Conservation (phyloP, 2,888 invertebrate genomes). For the Sphaerophoria rueppellii region DNA sequence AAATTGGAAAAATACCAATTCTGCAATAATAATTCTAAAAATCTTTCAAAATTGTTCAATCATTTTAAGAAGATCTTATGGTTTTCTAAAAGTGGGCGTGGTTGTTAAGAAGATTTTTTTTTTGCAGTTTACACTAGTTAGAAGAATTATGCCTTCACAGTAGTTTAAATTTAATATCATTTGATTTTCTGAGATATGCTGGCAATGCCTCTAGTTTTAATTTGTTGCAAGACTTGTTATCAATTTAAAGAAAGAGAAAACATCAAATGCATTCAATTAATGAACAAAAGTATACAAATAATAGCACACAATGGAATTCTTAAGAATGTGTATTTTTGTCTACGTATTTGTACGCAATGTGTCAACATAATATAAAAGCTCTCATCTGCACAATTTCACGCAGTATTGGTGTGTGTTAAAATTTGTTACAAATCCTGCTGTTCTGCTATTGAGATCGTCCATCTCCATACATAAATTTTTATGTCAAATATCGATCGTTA, state of each 20-base stretch:
- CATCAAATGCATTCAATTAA: conserved; percentile 21
- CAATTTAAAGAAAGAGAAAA: conserved; percentile 55
- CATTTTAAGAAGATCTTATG: too few species aligned
- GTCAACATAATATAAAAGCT: conserved; percentile 29
- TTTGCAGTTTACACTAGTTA: too few species aligned
- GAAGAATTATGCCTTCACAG: too few species aligned
- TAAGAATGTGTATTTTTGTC: background rate
- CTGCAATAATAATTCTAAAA: too few species aligned
- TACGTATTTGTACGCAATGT: background rate
- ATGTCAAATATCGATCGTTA: background rate
- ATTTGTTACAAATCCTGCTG: conserved; percentile 36
- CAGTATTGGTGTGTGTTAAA: background rate
- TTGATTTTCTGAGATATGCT: background rate
- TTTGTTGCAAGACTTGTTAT: conserved; percentile 51
- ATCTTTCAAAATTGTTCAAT: too few species aligned
- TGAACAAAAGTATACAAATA: conserved; percentile 1
- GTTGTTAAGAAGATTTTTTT: too few species aligned
- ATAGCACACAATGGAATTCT: background rate
- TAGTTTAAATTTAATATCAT: background rate
- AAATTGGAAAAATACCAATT: too few species aligned
- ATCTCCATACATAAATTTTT: conserved; percentile 8
- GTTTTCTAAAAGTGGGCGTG: too few species aligned
- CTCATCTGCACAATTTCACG: background rate
- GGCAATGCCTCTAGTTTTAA: conserved; percentile 34
- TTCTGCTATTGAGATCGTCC: conserved; percentile 40